Evolutionary conservation across 2,113 vertebrate species (phyloP).

Genomic region (Anser cygnoides): DNA sequence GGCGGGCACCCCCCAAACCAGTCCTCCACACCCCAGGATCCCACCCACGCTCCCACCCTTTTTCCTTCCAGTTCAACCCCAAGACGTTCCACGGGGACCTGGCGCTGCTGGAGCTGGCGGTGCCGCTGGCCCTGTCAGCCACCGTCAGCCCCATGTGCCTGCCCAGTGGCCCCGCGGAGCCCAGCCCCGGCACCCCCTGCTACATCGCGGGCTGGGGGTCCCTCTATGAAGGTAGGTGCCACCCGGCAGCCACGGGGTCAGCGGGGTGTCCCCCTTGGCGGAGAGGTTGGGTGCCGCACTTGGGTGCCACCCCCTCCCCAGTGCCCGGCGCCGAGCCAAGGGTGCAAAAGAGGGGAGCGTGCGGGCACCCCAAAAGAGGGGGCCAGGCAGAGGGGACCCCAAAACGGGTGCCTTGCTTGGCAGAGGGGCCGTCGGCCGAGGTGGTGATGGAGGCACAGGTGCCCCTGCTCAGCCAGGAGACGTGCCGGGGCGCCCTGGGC

Average conservation of each 20-base stretch:
- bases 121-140: conserved; percentile 73
- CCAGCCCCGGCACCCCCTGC: conserved; percentile 83
- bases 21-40: fast-evolving
- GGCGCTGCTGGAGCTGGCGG: conserved; percentile 88
- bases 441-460: conserved; percentile 91
- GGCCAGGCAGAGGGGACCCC: fast-evolving
- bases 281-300: neutral
- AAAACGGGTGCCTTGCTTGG: neutral
- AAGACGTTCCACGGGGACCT: conserved; percentile 94
- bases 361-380: neutral
- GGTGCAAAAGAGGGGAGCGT: neutral
- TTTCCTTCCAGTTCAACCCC: conserved; percentile 85
- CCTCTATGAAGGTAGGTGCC: conserved; percentile 86
- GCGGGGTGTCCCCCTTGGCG: neutral
- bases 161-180: conserved; percentile 79
- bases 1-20: neutral
- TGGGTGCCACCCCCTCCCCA: neutral
- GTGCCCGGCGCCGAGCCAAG: neutral
- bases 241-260: fast-evolving
- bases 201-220: conserved; percentile 94
- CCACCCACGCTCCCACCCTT: no score
- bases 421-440: conserved; percentile 88
- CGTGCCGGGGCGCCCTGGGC: conserved; percentile 84
- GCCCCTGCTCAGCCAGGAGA: conserved; percentile 86
- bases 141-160: conserved; percentile 86